Conservation (phyloP, 2,888 invertebrate genomes). For the Neoascia interrupta region DNA sequence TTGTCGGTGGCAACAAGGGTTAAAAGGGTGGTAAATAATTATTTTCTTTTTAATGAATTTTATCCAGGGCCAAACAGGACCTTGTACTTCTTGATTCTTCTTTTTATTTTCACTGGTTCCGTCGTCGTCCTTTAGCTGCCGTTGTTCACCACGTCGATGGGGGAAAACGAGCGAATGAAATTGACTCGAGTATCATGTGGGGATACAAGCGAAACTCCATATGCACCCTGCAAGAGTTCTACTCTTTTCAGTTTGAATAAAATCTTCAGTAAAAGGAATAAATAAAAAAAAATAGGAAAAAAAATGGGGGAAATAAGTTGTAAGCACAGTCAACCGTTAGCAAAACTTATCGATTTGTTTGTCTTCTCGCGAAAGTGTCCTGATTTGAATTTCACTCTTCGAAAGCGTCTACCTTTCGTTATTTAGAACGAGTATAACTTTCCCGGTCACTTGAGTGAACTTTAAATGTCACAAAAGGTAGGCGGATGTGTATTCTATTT, state of each 20-base stretch:
- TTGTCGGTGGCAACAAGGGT: conserved; percentile 34
- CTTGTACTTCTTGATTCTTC: conserved; percentile 36
- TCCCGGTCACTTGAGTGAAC: conserved; percentile 27
- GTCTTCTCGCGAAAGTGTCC: not conserved
- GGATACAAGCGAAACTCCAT: conserved; percentile 12
- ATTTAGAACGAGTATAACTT: not conserved
- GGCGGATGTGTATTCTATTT: not conserved
- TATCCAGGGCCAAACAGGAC: conserved; percentile 48
- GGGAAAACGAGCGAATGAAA: conserved; percentile 35
- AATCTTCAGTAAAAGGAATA: conserved; percentile 38
- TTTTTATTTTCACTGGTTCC: not conserved
- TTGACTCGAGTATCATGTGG: conserved; percentile 34
- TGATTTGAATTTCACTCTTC: too few relatives aligned
- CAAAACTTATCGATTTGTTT: conserved; percentile 32
- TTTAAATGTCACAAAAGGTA: conserved; percentile 38
- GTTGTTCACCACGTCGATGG: not conserved
- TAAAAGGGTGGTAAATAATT: conserved; percentile 58
- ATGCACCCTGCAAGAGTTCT: conserved; percentile 12
- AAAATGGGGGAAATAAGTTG: conserved; percentile 4
- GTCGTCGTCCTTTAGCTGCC: conserved; percentile 7
- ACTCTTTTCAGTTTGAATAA: conserved; percentile 36
- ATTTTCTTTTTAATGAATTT: conserved; percentile 62
- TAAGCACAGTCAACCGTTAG: not conserved
- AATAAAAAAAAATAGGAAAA: conserved; percentile 38
- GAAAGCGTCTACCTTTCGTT: too few relatives aligned